Evolutionary conservation across 2,113 vertebrate genomes (phyloP).

Genomic region (Actenoides hombroni): DNA sequence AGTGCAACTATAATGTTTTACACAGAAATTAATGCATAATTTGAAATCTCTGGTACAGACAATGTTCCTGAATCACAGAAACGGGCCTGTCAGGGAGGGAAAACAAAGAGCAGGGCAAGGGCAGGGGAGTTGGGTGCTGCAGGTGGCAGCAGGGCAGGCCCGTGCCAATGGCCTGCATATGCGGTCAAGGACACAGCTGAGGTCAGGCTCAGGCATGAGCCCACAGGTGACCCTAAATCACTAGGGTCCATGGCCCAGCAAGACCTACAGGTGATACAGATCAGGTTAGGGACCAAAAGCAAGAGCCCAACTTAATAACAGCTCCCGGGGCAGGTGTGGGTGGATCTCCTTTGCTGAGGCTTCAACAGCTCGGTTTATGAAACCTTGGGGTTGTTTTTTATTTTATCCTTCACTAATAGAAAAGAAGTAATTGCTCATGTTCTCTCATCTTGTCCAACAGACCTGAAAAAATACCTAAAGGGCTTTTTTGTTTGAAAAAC

Average conservation of each 20-base stretch:
- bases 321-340: background rate
- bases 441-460: background rate
- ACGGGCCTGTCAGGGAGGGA: background rate
- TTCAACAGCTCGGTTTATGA: background rate
- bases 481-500: background rate
- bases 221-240: background rate
- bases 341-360: background rate
- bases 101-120: background rate
- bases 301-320: background rate
- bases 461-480: background rate
- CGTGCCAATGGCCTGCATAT: rapidly evolving
- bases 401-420: background rate
- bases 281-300: background rate
- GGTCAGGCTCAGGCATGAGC: background rate
- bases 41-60: background rate
- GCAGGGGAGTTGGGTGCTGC: background rate
- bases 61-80: background rate
- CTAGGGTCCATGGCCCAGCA: background rate
- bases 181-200: background rate
- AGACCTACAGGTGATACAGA: background rate
- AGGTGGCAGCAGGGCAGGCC: background rate
- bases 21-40: background rate
- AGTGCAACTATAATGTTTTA: background rate
- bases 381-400: rapidly evolving
- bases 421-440: background rate